Percentiles rank a stretch among this genome's conserved stretches.
Evolutionary conservation across 92 coral and sea anemone species (phyloP).

Genomic region (Galaxea fascicularis): DNA sequence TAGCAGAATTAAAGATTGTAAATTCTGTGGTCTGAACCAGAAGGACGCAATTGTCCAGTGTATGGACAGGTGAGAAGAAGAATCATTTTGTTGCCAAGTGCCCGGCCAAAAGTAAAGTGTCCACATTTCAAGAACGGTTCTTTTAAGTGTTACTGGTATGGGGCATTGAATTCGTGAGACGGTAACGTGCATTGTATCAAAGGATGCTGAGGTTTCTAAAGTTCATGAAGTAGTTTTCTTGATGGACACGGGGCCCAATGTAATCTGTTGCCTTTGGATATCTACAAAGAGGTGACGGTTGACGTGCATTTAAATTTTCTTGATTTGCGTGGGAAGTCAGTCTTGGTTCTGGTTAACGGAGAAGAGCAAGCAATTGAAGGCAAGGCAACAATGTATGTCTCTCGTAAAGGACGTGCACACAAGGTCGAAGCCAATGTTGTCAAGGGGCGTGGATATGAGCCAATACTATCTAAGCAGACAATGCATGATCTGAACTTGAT

Average conservation of each 20-base stretch:
- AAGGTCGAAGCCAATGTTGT: constrained; percentile 54
- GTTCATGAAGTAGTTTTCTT: constrained; percentile 44
- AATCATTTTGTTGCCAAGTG: constrained; percentile 59
- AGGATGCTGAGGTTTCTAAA: constrained; percentile 2
- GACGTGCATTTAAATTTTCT: constrained; percentile 23
- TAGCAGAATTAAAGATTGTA: constrained; percentile 34
- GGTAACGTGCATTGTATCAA: constrained; percentile 38
- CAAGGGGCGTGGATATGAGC: constrained; percentile 59
- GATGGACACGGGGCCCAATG: constrained; percentile 63
- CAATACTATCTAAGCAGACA: constrained; percentile 57
- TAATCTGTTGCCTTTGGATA: constrained; percentile 56
- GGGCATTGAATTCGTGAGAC: constrained; percentile 32
- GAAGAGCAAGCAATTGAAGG: constrained; percentile 60
- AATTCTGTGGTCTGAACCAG: constrained; percentile 60
- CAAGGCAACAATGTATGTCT: constrained; percentile 33
- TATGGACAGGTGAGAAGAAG: constrained; percentile 51
- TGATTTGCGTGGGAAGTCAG: constrained; percentile 38
- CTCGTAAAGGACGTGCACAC: constrained; percentile 40
- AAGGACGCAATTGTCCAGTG: constrained; percentile 53
- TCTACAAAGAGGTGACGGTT: constrained; percentile 33
- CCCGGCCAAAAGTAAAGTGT: constrained; percentile 38
- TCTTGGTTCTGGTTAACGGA: constrained; percentile 58
- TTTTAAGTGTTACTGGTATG: constrained; percentile 32
- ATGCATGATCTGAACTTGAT: constrained; percentile 61
- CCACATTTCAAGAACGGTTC: constrained; percentile 50